Base-by-base conservation (phyloP, 2,888 invertebrate species). In the Scaeva pyrastri region DNA sequence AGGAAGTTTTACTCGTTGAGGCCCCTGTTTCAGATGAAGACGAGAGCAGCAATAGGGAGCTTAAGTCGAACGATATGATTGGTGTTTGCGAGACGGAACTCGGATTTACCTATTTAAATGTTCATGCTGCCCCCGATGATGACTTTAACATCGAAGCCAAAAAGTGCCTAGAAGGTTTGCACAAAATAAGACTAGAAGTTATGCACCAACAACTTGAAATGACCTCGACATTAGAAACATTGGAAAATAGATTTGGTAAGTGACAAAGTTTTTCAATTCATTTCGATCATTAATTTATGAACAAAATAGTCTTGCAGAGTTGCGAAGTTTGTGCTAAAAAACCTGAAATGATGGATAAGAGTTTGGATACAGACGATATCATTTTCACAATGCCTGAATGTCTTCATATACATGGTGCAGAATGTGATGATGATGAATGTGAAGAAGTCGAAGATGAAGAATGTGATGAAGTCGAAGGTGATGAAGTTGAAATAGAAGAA, bases 1-100 rank as follows among this genome's bases (percentile, higher is more conserved):
- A 97, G 90, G 96, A 97, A 91, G 96, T 97, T 89, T 96, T 96
- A 0, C 92, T 96, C n/a, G 74, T 90, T 5, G 90, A 90, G 45
- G 23, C 21, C 0, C 21, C 68, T 0, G 89, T 80, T 1, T 88
- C 88, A 10, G 87, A 88, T 0, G 89, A 89, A 45, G 88, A 83
- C 8, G 78, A 62, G 8, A 68, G 52, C 39, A 79, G 56, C 21
- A 85, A 87, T 12, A 76, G 81, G 14, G 80, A 76, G 36, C 12
- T 78, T 1, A 73, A 84, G 8, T 88, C 79, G 0, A 52, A 75
- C 11, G 78, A 81, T 3, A 81, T 74, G 56, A 48, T 68, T 11
- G 62, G 72, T 19, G 72, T 82, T 7, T 86, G 83, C 8, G 88
- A 88, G 1, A 86, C 89, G 0, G 90, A 89, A 6, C 73, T 92